Conservation (phyloP, 2,113 vertebrate species). For the Ovis aries region DNA sequence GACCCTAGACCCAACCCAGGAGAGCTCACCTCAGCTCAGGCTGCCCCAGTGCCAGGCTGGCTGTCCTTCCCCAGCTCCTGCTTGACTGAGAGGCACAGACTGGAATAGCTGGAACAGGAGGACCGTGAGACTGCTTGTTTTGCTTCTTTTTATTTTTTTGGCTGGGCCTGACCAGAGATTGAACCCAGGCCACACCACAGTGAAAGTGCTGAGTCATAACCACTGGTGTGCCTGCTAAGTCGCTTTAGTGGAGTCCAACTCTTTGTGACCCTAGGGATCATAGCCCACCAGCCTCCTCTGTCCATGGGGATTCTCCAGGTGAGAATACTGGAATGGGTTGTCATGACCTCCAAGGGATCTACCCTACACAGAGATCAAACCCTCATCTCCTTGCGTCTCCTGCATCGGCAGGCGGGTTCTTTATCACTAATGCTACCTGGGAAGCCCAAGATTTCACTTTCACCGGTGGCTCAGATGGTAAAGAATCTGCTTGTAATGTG, state of each 20-base stretch:
- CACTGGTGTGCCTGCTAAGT: background rate
- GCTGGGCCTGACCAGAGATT: background rate
- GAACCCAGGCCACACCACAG: background rate
- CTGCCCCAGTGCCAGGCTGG: background rate
- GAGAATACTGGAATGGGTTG: background rate
- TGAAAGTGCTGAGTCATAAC: background rate
- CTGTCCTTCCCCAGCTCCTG: background rate
- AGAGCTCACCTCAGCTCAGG: background rate
- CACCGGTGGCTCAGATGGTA: background rate
- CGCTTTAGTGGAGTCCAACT: background rate
- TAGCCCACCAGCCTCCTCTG: background rate
- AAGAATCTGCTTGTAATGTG: background rate
- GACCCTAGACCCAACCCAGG: background rate
- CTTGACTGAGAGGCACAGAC: background rate
- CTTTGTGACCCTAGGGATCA: background rate
- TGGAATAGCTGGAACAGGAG: background rate
- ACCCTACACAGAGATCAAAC: background rate
- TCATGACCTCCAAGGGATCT: background rate
- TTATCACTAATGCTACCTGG: background rate
- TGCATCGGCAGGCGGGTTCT: fast-evolving
- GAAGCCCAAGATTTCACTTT: background rate
- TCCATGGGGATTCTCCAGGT: background rate
- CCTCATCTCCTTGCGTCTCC: background rate
- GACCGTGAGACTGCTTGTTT: background rate
- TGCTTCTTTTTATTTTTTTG: background rate